Percentiles rank a stretch among this genome's conserved stretches.
phyloP scores from a whole-genome alignment of 2,888 invertebrate species.

The Lithophane ornitopus region DNA sequence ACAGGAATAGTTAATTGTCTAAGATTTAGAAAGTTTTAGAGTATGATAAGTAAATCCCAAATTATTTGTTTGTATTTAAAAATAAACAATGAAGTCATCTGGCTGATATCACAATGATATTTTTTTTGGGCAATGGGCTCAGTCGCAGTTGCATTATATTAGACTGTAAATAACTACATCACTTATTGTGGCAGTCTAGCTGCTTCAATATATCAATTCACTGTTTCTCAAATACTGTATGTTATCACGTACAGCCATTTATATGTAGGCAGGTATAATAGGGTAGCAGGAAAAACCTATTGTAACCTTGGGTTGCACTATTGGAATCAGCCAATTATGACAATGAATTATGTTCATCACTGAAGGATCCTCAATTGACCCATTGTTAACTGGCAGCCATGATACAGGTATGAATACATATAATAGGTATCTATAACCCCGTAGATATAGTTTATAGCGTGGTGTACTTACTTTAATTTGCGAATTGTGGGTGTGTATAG shows the following conservation, averaged over 20 bases:
- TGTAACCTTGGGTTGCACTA: neutral
- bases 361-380: neutral
- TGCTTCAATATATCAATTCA: no score
- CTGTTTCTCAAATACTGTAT: neutral
- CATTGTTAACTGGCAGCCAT: neutral
- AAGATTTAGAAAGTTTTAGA: neutral
- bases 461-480: no score
- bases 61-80: neutral
- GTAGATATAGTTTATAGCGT: neutral
- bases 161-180: neutral
- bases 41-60: neutral
- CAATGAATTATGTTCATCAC: constrained; percentile 17
- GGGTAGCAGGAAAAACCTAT: neutral
- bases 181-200: neutral
- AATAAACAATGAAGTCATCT: neutral
- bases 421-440: neutral
- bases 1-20: neutral
- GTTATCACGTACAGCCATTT: neutral
- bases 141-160: neutral
- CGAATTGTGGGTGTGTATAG: no score
- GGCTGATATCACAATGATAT: constrained; percentile 2
- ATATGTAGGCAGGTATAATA: neutral
- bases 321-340: neutral
- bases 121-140: constrained; percentile 7
- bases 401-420: neutral